Evolutionary conservation across 2,888 invertebrate genomes (phyloP).

Genomic region (Drosophila planitibia): DNA sequence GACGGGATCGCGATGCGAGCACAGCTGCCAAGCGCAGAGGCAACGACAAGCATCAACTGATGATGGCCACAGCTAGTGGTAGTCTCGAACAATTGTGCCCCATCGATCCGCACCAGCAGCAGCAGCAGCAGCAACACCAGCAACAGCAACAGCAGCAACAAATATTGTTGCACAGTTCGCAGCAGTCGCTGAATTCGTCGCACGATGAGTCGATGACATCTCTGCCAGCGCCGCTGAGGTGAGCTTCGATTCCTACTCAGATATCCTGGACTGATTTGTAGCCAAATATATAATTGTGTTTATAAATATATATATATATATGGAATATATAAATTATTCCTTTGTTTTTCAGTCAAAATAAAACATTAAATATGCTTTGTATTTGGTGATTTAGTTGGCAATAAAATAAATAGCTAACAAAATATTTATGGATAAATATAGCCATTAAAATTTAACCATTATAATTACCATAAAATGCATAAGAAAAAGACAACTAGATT

Average conservation of each 20-base stretch:
- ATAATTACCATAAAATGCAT: no score
- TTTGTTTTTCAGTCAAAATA: no score
- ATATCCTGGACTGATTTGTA: background rate
- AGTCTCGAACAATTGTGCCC: slow-evolving; percentile 55
- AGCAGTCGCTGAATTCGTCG: slow-evolving; percentile 84
- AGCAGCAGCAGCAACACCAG: slow-evolving; percentile 53
- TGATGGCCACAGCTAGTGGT: slow-evolving; percentile 43
- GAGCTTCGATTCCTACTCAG: slow-evolving; percentile 31
- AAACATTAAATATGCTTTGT: no score
- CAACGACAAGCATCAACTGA: slow-evolving; percentile 57
- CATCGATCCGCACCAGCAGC: slow-evolving; percentile 51
- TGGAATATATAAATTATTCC: background rate
- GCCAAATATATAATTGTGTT: background rate
- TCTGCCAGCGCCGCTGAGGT: slow-evolving; percentile 84
- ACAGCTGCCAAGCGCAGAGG: slow-evolving; percentile 79
- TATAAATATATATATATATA: slow-evolving; percentile 2
- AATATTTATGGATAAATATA: no score
- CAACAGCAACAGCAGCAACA: slow-evolving; percentile 66
- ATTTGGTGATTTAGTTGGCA: no score
- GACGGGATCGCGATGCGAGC: slow-evolving; percentile 83
- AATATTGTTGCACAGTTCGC: slow-evolving; percentile 78
- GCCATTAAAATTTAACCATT: no score
- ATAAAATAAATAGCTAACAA: no score
- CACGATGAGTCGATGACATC: slow-evolving; percentile 85
- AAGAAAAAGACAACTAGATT: no score